Evolutionary conservation across 2,888 invertebrate species (phyloP), one percentile per base, ranked within the genome.

Genomic region (Arge pagana): DNA sequence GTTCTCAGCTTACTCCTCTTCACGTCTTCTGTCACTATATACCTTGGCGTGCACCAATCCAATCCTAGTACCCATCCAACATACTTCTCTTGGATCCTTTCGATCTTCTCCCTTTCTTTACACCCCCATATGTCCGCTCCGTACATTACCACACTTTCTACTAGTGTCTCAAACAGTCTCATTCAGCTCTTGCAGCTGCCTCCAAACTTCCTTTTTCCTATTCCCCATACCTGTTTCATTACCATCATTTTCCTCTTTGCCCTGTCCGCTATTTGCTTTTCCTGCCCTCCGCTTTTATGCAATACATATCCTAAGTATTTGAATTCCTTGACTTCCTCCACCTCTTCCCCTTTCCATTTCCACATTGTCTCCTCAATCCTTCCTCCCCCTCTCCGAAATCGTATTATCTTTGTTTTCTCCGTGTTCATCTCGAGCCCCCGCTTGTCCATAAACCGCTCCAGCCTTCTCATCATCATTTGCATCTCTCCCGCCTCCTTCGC

Each of bases 261-360:
- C 19, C 31, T 19, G 15, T 37, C 28, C n/a, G 13, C 39, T 24
- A 52, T 23, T 19, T 55, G 55, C 41, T 24, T 19, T 26, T 8
- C 21, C 15, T 16, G 31, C 2, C 24, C 28, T 21, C 36, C 39
- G 23, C 49, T 52, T 30, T 13, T 40, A 13, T 21, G 33, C 6
- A n/a, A 50, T 21, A 18, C 41, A 10, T 36, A 49, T n/a, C 48
- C 48, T 13, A 53, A 8, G 21, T 56, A 56, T 5, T 33, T 48
- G 26, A 52, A 51, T 11, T 48, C 24, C 30, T 48, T 48, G n/a
- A 51, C 48, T 50, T 36, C 26, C 42, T 50, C 55, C 13, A 57
- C 41, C 26, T 48, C 31, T 19, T 50, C 48, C 3, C 33, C 43
- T 13, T 41, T 40, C 43, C 39, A 53, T 49, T 36, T 21, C 42